Evolutionary conservation across 2,888 invertebrate genomes (phyloP), one percentile per base, ranked within the genome.

Genomic region (Rhingia rostrata): DNA sequence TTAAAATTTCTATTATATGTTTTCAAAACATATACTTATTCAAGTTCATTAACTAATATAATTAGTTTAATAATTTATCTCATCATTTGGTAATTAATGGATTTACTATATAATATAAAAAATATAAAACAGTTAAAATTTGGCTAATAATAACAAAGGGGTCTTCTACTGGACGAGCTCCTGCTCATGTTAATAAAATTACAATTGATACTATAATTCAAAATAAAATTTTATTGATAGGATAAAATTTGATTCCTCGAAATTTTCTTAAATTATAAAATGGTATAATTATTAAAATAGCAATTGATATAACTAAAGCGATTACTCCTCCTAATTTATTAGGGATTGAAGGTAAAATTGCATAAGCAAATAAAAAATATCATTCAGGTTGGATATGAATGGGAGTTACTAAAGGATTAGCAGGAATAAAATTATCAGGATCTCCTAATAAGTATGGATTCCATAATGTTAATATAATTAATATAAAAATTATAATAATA

Each of bases 1-100:
- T n/a, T n/a, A n/a, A n/a, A n/a, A n/a, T n/a, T 93, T 93, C 93
- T 93, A 93, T 94, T 91, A 93, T 93, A 93, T 93, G 93, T 93
- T 94, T 94, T 94, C 94, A 94, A 94, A 94, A 93, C 93, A 94
- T 93, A 93, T 91, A 93, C 94, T 94, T 94, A 86, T 90, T 92
- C 93, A 93, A 94, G 94, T 93, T 94, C 93, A 94, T 93, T 93
- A 93, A 93, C 92, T 93, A n/a, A n/a, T n/a, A n/a, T 92, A n/a
- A n/a, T 78, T 74, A 75, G 67, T 88, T 88, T 88, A 88, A 86
- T 87, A 88, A 86, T 51, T 92, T 93, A 92, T 94, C 94, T 93
- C 93, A 94, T 82, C 90, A 90, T 91, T 92, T 93, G 84, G 87
- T 89, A 72, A 92, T 88, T 86, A 94, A 32, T 0, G 93, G 93